These are phyloP conservation scores for Scatophagus argus DNA, from an alignment of 2,113 vertebrate genomes.

Conservation along the genomic window DNA sequence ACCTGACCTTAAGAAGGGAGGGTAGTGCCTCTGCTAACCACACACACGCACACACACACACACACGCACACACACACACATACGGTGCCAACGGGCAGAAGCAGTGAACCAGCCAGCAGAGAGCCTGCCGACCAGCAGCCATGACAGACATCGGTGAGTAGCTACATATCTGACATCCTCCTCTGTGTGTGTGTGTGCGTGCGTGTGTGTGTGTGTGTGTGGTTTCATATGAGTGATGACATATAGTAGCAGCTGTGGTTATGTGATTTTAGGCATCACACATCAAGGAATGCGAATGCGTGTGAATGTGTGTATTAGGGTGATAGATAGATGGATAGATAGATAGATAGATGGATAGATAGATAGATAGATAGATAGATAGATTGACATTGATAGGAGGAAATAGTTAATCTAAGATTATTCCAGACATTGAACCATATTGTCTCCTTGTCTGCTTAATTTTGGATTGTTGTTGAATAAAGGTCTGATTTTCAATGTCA, in stretches of 20 bases:
- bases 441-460: neutral
- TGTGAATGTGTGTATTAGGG: neutral
- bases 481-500: neutral
- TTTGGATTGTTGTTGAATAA: neutral
- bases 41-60: neutral
- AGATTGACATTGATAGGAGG: neutral
- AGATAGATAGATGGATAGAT: conserved; percentile 1
- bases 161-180: conserved; percentile 11
- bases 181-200: conserved; percentile 9
- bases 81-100: conserved; percentile 40
- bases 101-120: conserved; percentile 51
- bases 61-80: conserved; percentile 29
- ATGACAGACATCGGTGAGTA: conserved; percentile 83
- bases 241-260: conserved; percentile 15
- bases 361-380: conserved; percentile 13
- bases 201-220: neutral
- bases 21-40: conserved; percentile 11
- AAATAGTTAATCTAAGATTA: no score
- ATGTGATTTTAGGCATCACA: conserved; percentile 1
- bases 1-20: conserved; percentile 37
- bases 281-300: neutral
- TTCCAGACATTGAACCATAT: no score
- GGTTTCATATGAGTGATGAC: neutral
- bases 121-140: conserved; percentile 64
- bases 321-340: neutral